phyloP scores from a whole-genome alignment of 2,797 vertebrate species.

The Botia kubotai region DNA sequence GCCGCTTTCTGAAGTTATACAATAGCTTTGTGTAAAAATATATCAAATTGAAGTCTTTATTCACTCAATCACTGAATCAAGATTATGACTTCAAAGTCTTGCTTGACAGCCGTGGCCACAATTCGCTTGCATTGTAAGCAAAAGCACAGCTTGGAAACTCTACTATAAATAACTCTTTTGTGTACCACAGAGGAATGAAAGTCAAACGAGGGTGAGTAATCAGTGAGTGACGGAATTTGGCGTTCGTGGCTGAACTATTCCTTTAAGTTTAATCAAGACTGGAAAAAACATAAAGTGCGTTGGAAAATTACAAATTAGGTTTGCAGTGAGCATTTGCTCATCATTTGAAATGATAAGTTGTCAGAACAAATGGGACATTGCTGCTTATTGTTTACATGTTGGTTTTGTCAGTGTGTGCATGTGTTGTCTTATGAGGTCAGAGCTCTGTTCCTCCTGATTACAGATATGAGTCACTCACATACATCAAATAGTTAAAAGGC shows the following conservation, averaged over 20 bases:
- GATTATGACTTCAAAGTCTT: neutral
- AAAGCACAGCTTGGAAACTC: neutral
- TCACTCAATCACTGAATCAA: too few species aligned
- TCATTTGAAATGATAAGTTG: neutral
- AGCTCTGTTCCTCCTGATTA: too few species aligned
- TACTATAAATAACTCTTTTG: neutral
- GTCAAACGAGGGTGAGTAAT: neutral
- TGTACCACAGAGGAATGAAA: neutral
- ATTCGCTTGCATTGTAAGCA: neutral
- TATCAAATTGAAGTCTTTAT: too few species aligned
- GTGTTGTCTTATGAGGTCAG: neutral
- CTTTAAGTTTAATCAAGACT: slow-evolving; percentile 13
- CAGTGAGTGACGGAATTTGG: neutral
- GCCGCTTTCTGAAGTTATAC: too few species aligned
- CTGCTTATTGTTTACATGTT: neutral
- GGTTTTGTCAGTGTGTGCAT: neutral
- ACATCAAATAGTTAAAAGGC: too few species aligned
- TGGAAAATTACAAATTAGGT: too few species aligned
- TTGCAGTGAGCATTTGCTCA: too few species aligned
- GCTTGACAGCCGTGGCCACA: neutral
- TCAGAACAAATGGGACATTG: neutral
- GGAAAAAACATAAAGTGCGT: neutral
- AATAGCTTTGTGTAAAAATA: too few species aligned
- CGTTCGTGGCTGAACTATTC: neutral
- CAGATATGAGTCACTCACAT: too few species aligned